Percentiles rank a stretch among this genome's conserved stretches.
Evolutionary conservation across 2,113 vertebrate genomes (phyloP).

Genomic region (Cairina moschata): DNA sequence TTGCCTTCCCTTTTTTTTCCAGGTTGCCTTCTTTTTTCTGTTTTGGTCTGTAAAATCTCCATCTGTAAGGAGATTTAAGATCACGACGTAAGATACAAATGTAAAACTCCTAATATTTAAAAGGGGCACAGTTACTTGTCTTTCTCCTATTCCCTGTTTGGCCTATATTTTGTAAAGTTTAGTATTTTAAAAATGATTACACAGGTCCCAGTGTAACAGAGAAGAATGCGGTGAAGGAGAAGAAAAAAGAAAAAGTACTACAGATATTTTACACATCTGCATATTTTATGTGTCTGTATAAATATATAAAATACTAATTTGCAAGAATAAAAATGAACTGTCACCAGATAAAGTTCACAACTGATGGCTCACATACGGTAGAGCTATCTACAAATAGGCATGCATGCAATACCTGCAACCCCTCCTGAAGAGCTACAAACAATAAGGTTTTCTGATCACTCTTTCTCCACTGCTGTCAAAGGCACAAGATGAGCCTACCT

Average conservation of each 20-base stretch:
- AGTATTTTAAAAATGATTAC: not conserved
- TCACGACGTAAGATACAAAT: not conserved
- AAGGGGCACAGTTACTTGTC: not conserved
- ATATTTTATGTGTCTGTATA: not conserved
- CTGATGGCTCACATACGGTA: not conserved
- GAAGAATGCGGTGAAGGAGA: not conserved
- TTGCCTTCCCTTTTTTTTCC: not conserved
- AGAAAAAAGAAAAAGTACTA: not conserved
- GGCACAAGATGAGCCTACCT: not conserved
- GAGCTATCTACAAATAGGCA: not conserved
- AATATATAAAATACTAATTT: not conserved
- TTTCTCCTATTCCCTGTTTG: not conserved
- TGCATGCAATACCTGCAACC: not conserved
- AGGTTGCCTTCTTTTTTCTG: not conserved
- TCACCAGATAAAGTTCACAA: not conserved
- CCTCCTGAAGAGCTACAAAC: not conserved
- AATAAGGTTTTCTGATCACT: not conserved
- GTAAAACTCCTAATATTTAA: not conserved
- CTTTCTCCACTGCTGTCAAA: not conserved
- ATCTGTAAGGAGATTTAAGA: not conserved
- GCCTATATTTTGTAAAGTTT: not conserved
- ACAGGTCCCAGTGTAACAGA: not conserved
- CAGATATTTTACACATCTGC: not conserved
- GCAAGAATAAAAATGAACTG: conserved; percentile 11
- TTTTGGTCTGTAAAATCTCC: not conserved